Evolutionary conservation across 2,113 vertebrate species (phyloP).

Genomic region (Donacobius atricapilla): DNA sequence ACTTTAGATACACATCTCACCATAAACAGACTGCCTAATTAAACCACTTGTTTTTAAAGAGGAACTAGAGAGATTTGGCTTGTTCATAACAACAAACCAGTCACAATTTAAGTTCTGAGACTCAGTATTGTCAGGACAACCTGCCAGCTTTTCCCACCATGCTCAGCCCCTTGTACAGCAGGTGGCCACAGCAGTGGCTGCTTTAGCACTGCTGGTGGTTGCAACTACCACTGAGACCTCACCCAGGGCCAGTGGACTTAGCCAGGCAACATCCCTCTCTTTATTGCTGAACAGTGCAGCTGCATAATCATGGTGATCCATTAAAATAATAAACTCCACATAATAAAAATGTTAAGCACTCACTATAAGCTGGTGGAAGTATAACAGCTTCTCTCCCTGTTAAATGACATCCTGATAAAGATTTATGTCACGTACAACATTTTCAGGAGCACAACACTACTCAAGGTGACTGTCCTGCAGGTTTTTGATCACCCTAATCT

Average conservation of each 20-base stretch:
- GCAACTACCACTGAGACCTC: neutral
- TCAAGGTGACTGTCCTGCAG: slow-evolving; percentile 13
- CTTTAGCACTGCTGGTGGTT: neutral
- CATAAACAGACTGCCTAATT: neutral
- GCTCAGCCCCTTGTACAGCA: neutral
- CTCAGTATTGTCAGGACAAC: neutral
- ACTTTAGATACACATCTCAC: slow-evolving; percentile 14
- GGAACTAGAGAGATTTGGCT: neutral
- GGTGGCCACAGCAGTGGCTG: neutral
- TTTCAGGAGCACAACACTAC: neutral
- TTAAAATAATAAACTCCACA: slow-evolving; percentile 44
- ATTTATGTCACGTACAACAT: neutral
- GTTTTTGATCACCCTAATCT: slow-evolving; percentile 32
- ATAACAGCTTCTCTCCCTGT: neutral
- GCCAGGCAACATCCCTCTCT: neutral
- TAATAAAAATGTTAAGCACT: neutral
- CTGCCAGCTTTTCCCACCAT: neutral
- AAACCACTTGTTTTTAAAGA: slow-evolving; percentile 17
- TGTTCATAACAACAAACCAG: neutral
- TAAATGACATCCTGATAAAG: neutral
- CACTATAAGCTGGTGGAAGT: neutral
- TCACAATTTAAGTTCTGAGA: neutral
- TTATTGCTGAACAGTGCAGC: neutral
- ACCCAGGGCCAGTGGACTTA: neutral
- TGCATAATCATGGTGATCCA: slow-evolving; percentile 10